A percentile compares a stretch with the other conserved stretches of the same genome.
These are phyloP conservation scores for Fulica atra DNA, from an alignment of 2,113 vertebrate species.

Conservation along the genomic window DNA sequence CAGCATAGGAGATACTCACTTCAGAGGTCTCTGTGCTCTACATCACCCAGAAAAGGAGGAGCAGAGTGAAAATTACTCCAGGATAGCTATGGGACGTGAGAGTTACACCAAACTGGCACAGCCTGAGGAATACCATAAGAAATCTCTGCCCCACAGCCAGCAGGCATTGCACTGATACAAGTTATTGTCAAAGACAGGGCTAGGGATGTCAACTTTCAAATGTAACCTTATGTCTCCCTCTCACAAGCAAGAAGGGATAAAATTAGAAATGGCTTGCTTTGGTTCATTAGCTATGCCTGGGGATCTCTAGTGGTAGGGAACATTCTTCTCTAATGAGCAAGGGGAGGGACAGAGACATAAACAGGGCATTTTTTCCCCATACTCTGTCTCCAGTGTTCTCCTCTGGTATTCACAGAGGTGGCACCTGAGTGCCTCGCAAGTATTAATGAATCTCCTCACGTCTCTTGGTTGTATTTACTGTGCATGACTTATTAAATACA, in stretches of 20 bases:
- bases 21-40: not conserved
- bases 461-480: conserved; percentile 36
- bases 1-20: accelerated
- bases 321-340: not conserved
- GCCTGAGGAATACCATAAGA: not conserved
- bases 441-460: conserved; percentile 14
- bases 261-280: not conserved
- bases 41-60: not conserved
- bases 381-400: not conserved
- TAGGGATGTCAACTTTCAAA: not conserved
- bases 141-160: not conserved
- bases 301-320: not conserved
- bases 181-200: not conserved
- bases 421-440: not conserved
- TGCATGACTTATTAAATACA: conserved; percentile 41
- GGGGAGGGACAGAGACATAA: not conserved
- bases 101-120: not conserved
- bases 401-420: not conserved
- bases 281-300: not conserved
- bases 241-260: not conserved
- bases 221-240: not conserved
- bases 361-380: not conserved
- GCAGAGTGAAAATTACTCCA: not conserved
- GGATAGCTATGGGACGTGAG: accelerated
- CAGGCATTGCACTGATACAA: not conserved